Base-by-base conservation (phyloP, 2,888 invertebrate genomes). In the Mimumesa dahlbomi region DNA sequence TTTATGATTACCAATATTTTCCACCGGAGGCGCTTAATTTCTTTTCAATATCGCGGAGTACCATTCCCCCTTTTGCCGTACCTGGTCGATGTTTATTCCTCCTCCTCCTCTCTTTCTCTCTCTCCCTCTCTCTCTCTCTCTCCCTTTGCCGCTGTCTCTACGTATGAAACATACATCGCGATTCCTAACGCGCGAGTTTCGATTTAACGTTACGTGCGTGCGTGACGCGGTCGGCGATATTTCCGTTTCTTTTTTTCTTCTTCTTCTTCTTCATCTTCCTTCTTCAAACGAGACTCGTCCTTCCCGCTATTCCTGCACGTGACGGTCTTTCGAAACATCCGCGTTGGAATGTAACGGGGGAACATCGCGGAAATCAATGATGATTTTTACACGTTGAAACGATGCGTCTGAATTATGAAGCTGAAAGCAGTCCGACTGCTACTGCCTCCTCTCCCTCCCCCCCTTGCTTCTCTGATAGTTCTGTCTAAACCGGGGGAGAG, bases 291-390 rank as follows among this genome's bases (percentile, higher is more conserved):
- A 63, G 62, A 67, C 68, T 68, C 54, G 62, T 71, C 56, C 67
- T 71, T 75, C 50, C 71, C 62, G 67, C 75, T 71, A 78, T 77
- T 68, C 62, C 53, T 43, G 62, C 57, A 46, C 57, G 62, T 61
- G 64, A 67, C 72, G 75, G 62, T 66, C 64, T 67, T 64, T 64
- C 54, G 64, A 61, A 64, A 56, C 61, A 79, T 68, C 59, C 75
- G 49, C 59, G 49, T 53, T 34, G 73, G 75, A 72, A 79, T 77
- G 68, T 79, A 77, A 77, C 68, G 79, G 68, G 9, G 43, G 45
- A 48, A 22, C 56, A 62, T 65, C 58, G 54, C n/a, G 68, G 64
- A 79, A 76, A 66, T 73, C 67, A 56, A 52, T 52, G 54, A 65
- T 65, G 38, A 53, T 65, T 68, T 68, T 72, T 67, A 36, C 40